A percentile compares a stretch with the other conserved stretches of the same genome.
Conservation (phyloP, 2,797 vertebrate species). For the Vespertilio murinus region DNA sequence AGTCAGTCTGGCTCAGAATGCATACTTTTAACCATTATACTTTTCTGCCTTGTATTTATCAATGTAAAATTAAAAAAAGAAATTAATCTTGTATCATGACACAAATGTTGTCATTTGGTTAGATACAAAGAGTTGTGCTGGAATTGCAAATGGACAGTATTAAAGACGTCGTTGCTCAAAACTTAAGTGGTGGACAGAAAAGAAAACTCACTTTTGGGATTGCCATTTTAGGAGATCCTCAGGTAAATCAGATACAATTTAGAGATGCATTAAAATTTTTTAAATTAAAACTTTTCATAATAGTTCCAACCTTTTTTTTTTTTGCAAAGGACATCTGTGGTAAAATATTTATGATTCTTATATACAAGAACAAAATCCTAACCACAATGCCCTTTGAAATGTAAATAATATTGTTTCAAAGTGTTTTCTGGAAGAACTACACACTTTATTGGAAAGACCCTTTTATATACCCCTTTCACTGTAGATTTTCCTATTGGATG, state of each 20-base stretch:
- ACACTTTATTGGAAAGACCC: neutral
- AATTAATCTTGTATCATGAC: neutral
- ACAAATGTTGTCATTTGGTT: slow-evolving; percentile 36
- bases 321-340: neutral
- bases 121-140: slow-evolving; percentile 90
- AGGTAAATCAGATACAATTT: slow-evolving; percentile 83
- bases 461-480: neutral
- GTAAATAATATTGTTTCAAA: neutral
- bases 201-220: slow-evolving; percentile 93
- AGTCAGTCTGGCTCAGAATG: neutral
- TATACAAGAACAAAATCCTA: neutral
- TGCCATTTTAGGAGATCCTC: slow-evolving; percentile 92
- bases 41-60: neutral
- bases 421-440: neutral
- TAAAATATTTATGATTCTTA: neutral
- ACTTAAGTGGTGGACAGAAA: slow-evolving; percentile 93
- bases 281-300: neutral
- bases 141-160: slow-evolving; percentile 90
- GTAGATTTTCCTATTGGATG: slow-evolving; percentile 93
- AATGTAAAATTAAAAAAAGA: neutral
- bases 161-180: slow-evolving; percentile 89
- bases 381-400: neutral
- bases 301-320: neutral
- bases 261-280: neutral
- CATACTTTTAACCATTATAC: neutral